Evolutionary conservation across 2,113 vertebrate species (phyloP).

Genomic region (Rhagologus leucostigma): DNA sequence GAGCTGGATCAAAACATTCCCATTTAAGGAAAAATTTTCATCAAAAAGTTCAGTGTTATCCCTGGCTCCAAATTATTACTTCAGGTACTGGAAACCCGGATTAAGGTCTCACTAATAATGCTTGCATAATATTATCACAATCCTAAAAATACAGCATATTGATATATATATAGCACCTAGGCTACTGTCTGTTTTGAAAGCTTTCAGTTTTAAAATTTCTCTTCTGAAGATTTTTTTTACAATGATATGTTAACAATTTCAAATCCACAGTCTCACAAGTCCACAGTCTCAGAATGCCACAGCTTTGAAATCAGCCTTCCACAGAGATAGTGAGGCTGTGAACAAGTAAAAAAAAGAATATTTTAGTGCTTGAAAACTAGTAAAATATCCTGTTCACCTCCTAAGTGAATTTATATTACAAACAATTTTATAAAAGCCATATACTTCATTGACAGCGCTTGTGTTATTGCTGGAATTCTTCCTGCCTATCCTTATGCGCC

Average conservation of each 20-base stretch:
- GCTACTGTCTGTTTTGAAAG: neutral
- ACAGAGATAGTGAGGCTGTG: neutral
- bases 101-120: neutral
- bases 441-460: neutral
- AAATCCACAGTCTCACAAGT: neutral
- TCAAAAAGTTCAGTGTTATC: neutral
- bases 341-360: neutral
- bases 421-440: neutral
- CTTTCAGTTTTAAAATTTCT: neutral
- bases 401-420: neutral
- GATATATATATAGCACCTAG: neutral
- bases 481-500: neutral
- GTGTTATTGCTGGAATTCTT: neutral
- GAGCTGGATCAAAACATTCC: neutral
- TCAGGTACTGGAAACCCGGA: neutral
- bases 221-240: neutral
- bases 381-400: neutral
- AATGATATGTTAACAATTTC: neutral
- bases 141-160: neutral
- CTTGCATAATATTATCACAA: neutral
- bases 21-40: neutral
- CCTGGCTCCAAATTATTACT: neutral
- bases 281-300: neutral
- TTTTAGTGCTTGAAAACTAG: neutral
- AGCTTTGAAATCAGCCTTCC: neutral